Conservation (phyloP, 2,113 vertebrate species). For the Macrotis lagotis region DNA sequence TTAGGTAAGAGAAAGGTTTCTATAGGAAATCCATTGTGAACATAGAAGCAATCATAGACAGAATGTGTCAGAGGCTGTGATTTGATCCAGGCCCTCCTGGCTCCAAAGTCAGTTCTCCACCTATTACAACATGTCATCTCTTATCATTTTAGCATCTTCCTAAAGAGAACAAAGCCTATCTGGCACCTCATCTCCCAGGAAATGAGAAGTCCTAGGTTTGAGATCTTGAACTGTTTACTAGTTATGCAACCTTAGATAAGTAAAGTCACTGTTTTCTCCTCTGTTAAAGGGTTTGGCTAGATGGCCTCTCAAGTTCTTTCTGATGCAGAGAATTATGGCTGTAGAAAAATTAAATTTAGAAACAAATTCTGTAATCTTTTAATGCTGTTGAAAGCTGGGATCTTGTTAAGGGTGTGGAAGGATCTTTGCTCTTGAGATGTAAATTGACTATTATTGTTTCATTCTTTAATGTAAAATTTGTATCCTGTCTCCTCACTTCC, state of each 20-base stretch:
- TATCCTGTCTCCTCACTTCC: too few relatives aligned
- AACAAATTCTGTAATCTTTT: too few relatives aligned
- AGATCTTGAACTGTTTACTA: neutral
- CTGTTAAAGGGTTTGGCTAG: neutral
- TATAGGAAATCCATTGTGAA: neutral
- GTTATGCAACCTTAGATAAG: too few relatives aligned
- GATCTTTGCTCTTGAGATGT: too few relatives aligned
- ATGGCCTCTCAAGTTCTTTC: neutral
- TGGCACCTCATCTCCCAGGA: neutral
- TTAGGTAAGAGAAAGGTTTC: neutral
- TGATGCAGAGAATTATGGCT: too few relatives aligned
- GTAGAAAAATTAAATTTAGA: too few relatives aligned
- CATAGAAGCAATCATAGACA: neutral
- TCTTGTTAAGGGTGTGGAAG: too few relatives aligned
- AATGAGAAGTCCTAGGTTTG: neutral
- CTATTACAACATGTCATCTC: neutral
- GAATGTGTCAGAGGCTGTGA: neutral
- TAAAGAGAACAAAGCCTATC: neutral
- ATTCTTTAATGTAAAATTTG: too few relatives aligned
- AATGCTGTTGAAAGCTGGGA: too few relatives aligned
- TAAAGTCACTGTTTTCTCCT: neutral
- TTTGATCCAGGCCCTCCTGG: neutral
- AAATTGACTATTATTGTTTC: too few relatives aligned
- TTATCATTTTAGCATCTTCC: neutral
- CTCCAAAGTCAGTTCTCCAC: neutral